Conservation (phyloP, 1,140 invertebrate species). For the Oedothorax gibbosus region DNA sequence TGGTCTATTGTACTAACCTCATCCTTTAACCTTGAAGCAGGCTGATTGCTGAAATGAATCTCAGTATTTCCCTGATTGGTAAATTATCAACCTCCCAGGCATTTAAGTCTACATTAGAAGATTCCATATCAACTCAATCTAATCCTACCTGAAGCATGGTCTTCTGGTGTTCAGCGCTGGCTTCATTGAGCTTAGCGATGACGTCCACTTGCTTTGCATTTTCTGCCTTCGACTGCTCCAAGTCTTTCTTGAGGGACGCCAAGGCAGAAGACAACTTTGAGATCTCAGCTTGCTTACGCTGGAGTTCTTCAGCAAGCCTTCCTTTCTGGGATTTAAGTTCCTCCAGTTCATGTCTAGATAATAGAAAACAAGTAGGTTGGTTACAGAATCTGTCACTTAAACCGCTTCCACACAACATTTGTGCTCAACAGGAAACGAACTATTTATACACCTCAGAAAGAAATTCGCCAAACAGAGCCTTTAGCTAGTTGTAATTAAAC, state of each 20-base stretch:
- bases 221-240: constrained; percentile 65
- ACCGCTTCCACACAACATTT: no score
- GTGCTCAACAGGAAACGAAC: no score
- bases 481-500: no score
- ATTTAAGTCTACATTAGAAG: neutral
- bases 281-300: constrained; percentile 65
- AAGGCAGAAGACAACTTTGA: constrained; percentile 57
- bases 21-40: no score
- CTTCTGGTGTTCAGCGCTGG: constrained; percentile 79
- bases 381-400: no score
- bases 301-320: constrained; percentile 77
- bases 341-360: constrained; percentile 76
- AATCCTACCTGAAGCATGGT: constrained; percentile 75
- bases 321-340: constrained; percentile 81
- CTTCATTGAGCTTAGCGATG: constrained; percentile 73
- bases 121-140: constrained; percentile 48
- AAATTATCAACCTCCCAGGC: no score
- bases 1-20: no score
- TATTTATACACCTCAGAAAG: no score
- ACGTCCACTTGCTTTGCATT: constrained; percentile 66
- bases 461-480: no score
- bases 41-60: no score
- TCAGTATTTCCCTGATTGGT: no score
- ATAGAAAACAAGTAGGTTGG: no score
- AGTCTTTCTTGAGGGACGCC: constrained; percentile 66